phyloP scores from a whole-genome alignment of 2,797 vertebrate genomes.

The Cottoperca gobio region DNA sequence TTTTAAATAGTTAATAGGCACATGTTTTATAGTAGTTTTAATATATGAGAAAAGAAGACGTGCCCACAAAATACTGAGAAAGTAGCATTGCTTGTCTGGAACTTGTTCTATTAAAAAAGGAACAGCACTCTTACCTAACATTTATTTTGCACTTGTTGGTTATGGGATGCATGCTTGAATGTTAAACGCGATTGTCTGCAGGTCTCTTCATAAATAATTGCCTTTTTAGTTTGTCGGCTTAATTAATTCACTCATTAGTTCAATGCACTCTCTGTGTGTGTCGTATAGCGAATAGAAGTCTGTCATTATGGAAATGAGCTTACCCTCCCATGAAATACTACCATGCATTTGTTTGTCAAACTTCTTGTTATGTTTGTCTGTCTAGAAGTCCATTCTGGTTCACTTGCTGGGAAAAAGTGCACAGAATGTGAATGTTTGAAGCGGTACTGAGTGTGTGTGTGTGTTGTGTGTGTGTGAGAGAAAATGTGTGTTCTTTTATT shows the following conservation, averaged over 20 bases:
- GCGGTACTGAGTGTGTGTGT: too few relatives aligned
- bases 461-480: not conserved
- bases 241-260: not conserved
- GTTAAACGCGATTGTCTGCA: slow-evolving; percentile 14
- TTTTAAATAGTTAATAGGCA: not conserved
- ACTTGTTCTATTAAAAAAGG: not conserved
- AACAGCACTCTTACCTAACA: not conserved
- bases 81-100: not conserved
- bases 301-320: not conserved
- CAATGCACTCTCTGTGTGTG: not conserved
- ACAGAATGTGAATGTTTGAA: slow-evolving; percentile 33
- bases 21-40: not conserved
- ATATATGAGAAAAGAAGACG: not conserved
- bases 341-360: not conserved
- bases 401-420: not conserved
- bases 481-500: slow-evolving; percentile 21
- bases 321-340: not conserved
- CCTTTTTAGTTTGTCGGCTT: not conserved
- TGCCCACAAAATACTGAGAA: not conserved
- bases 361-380: not conserved
- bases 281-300: not conserved
- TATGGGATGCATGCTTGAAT: slow-evolving; percentile 49
- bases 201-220: not conserved
- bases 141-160: slow-evolving; percentile 32
- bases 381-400: not conserved